Evolutionary conservation across 1,140 invertebrate species (phyloP).

Genomic region (Grapholita molesta): DNA sequence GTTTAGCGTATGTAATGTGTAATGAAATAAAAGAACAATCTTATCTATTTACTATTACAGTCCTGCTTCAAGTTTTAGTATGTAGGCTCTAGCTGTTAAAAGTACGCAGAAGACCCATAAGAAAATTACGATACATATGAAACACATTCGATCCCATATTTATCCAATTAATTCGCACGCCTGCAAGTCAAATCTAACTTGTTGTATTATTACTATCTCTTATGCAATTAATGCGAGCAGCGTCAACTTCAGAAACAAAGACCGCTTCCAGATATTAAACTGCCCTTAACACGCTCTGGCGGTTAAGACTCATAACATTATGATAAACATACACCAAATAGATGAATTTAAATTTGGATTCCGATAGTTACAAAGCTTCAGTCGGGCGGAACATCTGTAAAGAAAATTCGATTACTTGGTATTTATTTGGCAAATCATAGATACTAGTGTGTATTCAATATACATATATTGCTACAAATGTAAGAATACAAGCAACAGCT

Average conservation of each 20-base stretch:
- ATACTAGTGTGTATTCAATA: too few species aligned
- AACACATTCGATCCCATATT: background rate
- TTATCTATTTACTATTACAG: too few species aligned
- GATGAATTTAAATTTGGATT: slow-evolving; percentile 15
- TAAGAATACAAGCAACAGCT: too few species aligned
- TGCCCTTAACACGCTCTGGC: background rate
- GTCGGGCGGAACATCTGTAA: slow-evolving; percentile 42
- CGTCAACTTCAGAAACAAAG: background rate
- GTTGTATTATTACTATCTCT: background rate
- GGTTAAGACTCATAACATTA: background rate
- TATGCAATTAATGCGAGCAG: background rate
- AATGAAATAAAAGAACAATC: too few species aligned
- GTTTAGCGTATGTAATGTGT: too few species aligned
- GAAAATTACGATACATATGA: background rate
- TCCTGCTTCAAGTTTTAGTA: too few species aligned
- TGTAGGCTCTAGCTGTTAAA: too few species aligned
- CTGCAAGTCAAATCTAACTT: background rate
- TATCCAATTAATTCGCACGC: background rate
- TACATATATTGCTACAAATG: too few species aligned
- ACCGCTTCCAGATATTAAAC: background rate
- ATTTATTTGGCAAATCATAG: background rate
- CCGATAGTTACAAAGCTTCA: slow-evolving; percentile 31
- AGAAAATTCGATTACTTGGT: slow-evolving; percentile 8
- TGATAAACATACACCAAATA: slow-evolving; percentile 23
- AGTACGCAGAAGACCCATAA: background rate